These are phyloP conservation scores for Alviniconcha strummeri DNA, from an alignment of 2,888 invertebrate genomes.

Conservation along the genomic window DNA sequence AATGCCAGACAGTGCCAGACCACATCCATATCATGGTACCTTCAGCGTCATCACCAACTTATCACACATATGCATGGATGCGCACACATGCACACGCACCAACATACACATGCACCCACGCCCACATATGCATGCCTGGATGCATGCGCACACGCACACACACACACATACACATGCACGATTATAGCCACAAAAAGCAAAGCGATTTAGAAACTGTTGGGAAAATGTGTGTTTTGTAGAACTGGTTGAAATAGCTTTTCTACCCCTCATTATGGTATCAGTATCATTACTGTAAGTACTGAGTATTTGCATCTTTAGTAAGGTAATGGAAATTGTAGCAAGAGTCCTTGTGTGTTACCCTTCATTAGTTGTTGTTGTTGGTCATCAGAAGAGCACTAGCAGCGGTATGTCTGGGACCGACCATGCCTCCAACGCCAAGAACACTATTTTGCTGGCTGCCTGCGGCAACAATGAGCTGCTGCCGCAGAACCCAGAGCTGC, in stretches of 20 bases:
- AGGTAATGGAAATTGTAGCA: no score
- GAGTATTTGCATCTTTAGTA: no score
- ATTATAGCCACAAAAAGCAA: background rate
- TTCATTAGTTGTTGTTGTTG: background rate
- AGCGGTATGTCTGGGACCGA: background rate
- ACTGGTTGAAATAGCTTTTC: no score
- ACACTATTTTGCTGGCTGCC: slow-evolving; percentile 94
- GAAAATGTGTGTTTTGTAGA: no score
- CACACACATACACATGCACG: background rate
- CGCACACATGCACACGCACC: background rate
- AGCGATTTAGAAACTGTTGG: no score
- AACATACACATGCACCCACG: background rate
- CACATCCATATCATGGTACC: no score
- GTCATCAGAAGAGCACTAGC: background rate
- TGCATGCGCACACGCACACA: background rate
- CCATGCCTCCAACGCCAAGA: slow-evolving; percentile 33
- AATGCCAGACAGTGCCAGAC: no score
- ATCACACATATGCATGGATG: background rate
- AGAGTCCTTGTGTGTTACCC: no score
- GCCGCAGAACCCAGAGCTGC: slow-evolving; percentile 97
- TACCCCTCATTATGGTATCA: no score
- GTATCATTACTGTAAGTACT: no score
- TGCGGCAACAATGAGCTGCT: slow-evolving; percentile 94
- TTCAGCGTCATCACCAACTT: no score
- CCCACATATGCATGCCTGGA: background rate